Percentiles rank a stretch among this genome's conserved stretches.
phyloP scores from a whole-genome alignment of 2,888 invertebrate species.

The Hirtodrosophila alboralis region DNA sequence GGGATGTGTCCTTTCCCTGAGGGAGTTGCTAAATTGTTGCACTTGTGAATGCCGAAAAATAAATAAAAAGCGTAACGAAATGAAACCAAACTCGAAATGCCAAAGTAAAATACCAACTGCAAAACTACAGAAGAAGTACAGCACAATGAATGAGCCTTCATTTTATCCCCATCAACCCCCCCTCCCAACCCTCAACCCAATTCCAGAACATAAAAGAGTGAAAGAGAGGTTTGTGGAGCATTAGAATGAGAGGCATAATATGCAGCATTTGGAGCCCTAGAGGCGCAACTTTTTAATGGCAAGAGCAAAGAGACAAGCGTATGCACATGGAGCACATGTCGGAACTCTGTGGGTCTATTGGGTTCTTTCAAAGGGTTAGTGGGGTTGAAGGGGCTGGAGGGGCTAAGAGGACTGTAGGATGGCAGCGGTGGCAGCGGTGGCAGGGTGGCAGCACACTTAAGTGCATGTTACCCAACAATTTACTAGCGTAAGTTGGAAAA shows the following conservation, averaged over 20 bases:
- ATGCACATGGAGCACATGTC: conserved; percentile 72
- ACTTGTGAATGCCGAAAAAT: conserved; percentile 66
- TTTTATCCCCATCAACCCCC: no score
- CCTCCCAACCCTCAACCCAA: neutral
- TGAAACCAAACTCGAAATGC: conserved; percentile 59
- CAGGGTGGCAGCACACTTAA: conserved; percentile 58
- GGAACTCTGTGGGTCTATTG: conserved; percentile 35
- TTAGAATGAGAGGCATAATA: neutral
- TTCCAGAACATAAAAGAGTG: neutral
- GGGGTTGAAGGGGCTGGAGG: neutral
- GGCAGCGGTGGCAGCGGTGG: neutral
- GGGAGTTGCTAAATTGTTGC: conserved; percentile 70
- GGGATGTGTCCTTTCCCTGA: neutral
- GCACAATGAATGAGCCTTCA: conserved; percentile 53
- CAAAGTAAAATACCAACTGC: conserved; percentile 63
- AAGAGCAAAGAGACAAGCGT: conserved; percentile 67
- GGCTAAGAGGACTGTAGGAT: neutral
- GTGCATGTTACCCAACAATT: conserved; percentile 81
- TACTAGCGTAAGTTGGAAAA: conserved; percentile 75
- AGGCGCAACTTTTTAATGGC: conserved; percentile 78
- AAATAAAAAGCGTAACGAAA: conserved; percentile 69
- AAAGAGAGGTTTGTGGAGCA: neutral
- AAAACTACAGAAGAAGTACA: conserved; percentile 46
- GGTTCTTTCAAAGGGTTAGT: no score
- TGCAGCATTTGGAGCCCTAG: conserved; percentile 40